Conservation (phyloP, 2,888 invertebrate genomes). For the Zele albiditarsus region DNA sequence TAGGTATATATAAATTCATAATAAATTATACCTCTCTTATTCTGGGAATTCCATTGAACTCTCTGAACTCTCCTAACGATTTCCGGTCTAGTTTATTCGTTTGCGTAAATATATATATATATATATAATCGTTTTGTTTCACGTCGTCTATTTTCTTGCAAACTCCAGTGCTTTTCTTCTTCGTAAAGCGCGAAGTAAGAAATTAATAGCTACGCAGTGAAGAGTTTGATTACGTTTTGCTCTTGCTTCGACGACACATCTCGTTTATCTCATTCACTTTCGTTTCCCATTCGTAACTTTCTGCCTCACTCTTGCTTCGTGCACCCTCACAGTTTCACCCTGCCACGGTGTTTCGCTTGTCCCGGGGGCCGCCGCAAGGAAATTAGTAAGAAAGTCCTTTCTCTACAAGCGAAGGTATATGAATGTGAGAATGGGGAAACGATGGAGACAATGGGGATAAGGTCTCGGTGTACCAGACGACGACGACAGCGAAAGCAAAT, state of each 20-base stretch:
- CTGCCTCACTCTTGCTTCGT: constrained; percentile 31
- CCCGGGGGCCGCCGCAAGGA: constrained; percentile 36
- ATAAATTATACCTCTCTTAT: constrained; percentile 10
- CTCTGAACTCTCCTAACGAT: constrained; percentile 14
- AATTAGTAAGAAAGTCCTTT: constrained; percentile 40
- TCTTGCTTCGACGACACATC: constrained; percentile 26
- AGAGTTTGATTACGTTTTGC: constrained; percentile 64
- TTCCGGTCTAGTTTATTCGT: constrained; percentile 19
- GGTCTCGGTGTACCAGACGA: constrained; percentile 40
- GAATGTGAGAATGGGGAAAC: not conserved
- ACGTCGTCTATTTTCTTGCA: not conserved
- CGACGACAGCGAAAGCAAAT: not conserved
- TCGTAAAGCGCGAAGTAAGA: constrained; percentile 48
- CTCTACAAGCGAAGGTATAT: constrained; percentile 18
- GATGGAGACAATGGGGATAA: constrained; percentile 26
- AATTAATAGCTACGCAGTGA: constrained; percentile 63
- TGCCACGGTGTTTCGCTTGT: constrained; percentile 37
- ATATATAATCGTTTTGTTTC: constrained; percentile 3
- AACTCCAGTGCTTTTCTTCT: constrained; percentile 8
- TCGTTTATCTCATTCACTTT: constrained; percentile 40
- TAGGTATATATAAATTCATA: not conserved
- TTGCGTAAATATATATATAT: not conserved
- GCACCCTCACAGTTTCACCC: constrained; percentile 10
- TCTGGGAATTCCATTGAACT: constrained; percentile 14
- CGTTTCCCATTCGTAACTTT: constrained; percentile 34